These are phyloP conservation scores for Sinella curviseta DNA, from an alignment of 1,140 invertebrate species.

Conservation along the genomic window DNA sequence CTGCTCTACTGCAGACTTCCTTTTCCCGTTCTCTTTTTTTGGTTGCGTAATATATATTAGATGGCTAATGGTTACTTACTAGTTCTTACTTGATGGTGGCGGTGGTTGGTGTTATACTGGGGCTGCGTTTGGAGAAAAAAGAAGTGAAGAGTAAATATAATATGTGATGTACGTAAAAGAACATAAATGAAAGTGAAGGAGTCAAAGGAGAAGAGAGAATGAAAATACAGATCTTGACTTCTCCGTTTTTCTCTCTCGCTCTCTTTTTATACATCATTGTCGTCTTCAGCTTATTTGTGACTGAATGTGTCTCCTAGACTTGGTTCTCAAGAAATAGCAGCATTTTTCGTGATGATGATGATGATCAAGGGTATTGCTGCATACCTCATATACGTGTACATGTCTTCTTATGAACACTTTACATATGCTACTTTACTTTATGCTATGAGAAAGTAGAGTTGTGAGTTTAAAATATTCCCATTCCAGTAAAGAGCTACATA, in stretches of 20 bases:
- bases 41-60: conserved; percentile 18
- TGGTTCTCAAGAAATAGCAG: not conserved
- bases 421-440: too few species aligned
- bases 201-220: too few species aligned
- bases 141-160: too few species aligned
- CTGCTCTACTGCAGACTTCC: not conserved
- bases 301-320: conserved; percentile 8
- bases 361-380: not conserved
- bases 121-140: too few species aligned
- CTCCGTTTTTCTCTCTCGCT: not conserved
- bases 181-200: conserved; percentile 10
- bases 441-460: too few species aligned
- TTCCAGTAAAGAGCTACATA: too few species aligned
- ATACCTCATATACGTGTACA: too few species aligned
- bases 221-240: not conserved
- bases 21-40: not conserved
- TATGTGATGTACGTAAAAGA: too few species aligned
- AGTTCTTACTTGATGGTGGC: not conserved
- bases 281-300: not conserved
- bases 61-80: too few species aligned
- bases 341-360: conserved; percentile 2
- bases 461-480: too few species aligned
- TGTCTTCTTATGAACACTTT: too few species aligned
- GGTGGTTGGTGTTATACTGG: not conserved
- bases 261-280: not conserved